Conservation (phyloP, 2,797 vertebrate species). For the Cyclopterus lumpus region DNA sequence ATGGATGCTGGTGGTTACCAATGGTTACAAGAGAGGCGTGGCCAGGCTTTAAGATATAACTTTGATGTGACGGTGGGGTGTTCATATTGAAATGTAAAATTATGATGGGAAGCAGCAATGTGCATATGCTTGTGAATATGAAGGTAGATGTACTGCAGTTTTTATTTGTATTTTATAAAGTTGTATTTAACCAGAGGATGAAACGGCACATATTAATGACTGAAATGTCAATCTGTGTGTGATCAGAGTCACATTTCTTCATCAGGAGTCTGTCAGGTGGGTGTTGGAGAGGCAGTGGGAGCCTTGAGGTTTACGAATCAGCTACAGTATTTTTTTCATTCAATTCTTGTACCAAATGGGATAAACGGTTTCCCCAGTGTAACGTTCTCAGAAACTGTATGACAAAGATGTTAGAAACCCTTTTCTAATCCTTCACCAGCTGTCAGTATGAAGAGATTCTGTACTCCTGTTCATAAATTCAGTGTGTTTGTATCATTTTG, state of each 20-base stretch:
- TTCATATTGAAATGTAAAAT: neutral
- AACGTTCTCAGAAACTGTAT: neutral
- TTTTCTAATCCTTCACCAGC: constrained; percentile 15
- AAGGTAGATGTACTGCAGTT: neutral
- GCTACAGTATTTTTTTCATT: neutral
- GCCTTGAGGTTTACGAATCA: constrained; percentile 13
- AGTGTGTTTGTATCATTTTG: neutral
- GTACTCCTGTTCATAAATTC: neutral
- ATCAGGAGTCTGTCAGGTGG: neutral
- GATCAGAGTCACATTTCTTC: neutral
- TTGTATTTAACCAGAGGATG: neutral
- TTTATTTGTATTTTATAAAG: neutral
- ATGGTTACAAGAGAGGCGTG: constrained; percentile 17
- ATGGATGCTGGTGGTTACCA: constrained; percentile 16
- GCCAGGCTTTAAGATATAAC: neutral
- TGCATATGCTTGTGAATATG: neutral
- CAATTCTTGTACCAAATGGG: neutral
- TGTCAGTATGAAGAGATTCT: neutral
- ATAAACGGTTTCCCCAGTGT: neutral
- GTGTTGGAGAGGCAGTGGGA: neutral
- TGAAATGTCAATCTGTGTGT: neutral
- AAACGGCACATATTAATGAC: neutral
- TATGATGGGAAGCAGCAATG: neutral
- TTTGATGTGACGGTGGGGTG: neutral
- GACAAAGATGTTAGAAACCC: neutral